Evolutionary conservation across 2,113 vertebrate species (phyloP), one percentile per base, ranked within the genome.

Genomic region (Podiceps cristatus): DNA sequence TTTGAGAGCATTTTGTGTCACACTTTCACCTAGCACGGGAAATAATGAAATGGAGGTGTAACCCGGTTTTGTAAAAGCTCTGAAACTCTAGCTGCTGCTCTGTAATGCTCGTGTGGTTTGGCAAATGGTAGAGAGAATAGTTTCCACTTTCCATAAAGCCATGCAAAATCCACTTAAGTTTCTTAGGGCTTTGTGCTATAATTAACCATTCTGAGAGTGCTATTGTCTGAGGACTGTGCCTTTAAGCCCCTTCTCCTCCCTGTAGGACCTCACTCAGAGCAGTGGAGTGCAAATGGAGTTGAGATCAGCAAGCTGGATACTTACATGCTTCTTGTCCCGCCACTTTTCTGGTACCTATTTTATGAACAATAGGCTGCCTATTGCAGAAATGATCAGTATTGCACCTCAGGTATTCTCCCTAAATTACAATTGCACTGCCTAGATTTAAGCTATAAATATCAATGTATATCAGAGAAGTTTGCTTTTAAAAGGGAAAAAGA

Each of bases 151-250:
- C 96, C 88, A 95, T 91, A 96, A 95, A 97, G 88, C 96, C 96
- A 95, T 97, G 94, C 83, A 96, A 97, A 97, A 95, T 97, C 95
- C 96, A 96, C 91, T 97, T 96, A 96, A 75, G 84, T 97, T 97
- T 97, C 94, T 96, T 93, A 91, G 77, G 66, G 96, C 80, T 96
- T 97, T 97, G 84, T 94, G 74, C 87, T 95, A 91, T 96, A 97
- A 97, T 97, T 97, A 96, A 88, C 80, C n/a, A 72, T 96, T 96
- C 84, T 94, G 86, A 96, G 86, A 81, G 77, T 76, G 62, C 74
- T 95, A 95, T 96, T 95, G 89, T 97, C 94, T 96, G 84, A 96
- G 71, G 77, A 88, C 91, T 88, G 68, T 91, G 80, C 66, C 93
- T 96, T 96, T 96, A 96, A 97, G 74, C 86, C 42, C 73, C 58